These are phyloP conservation scores for Dicyrtomina minuta DNA, from an alignment of 2,888 invertebrate genomes.

Conservation along the genomic window DNA sequence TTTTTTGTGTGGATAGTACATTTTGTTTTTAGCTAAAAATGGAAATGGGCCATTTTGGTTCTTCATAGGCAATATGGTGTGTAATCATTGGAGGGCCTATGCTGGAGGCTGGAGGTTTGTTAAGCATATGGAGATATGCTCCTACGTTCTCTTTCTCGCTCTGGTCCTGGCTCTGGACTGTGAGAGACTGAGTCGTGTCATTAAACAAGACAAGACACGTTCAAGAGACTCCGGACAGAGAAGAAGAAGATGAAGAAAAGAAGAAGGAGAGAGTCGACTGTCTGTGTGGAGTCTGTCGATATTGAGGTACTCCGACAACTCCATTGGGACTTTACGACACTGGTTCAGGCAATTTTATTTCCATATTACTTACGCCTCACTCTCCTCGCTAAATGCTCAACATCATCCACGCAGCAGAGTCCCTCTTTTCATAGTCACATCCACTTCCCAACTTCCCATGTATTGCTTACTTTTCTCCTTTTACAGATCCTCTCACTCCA, in stretches of 20 bases:
- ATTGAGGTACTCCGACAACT: conserved; percentile 31
- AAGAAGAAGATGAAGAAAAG: not conserved
- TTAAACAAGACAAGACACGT: not conserved
- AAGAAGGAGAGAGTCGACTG: not conserved
- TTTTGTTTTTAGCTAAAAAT: no score
- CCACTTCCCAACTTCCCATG: no score
- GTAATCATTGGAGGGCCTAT: no score
- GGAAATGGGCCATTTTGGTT: no score
- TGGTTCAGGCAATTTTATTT: conserved; percentile 33
- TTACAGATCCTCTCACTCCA: no score
- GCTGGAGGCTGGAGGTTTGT: conserved; percentile 25
- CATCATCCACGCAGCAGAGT: not conserved
- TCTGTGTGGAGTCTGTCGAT: conserved; percentile 6
- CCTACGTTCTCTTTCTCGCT: conserved; percentile 12
- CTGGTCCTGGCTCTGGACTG: conserved; percentile 18
- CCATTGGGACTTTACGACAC: conserved; percentile 37
- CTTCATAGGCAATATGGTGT: no score
- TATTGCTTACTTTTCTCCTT: no score
- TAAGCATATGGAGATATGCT: conserved; percentile 37
- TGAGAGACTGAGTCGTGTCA: conserved; percentile 26
- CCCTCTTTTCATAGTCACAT: not conserved
- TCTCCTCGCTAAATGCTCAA: conserved; percentile 11
- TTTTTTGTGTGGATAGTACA: no score
- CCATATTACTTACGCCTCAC: conserved; percentile 17
- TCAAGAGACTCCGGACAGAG: not conserved